These are phyloP conservation scores for Tribolium freemani DNA, from an alignment of 2,888 invertebrate species.

Conservation along the genomic window DNA sequence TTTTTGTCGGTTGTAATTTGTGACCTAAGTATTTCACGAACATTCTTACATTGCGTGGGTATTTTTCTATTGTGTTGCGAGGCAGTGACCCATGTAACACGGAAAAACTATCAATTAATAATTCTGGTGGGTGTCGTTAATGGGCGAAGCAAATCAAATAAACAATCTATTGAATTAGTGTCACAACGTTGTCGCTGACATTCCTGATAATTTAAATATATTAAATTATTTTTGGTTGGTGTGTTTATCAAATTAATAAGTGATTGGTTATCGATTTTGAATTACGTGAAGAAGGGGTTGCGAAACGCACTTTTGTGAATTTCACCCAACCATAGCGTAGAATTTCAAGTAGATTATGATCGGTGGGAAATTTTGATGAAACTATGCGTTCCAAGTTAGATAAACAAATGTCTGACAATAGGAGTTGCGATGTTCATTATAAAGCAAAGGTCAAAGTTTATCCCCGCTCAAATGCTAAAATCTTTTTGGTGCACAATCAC, in stretches of 20 bases:
- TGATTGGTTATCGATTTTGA: not conserved
- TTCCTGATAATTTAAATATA: not conserved
- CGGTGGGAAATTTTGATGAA: not conserved
- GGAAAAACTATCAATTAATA: not conserved
- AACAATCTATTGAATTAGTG: not conserved
- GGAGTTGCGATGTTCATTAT: conserved; percentile 12
- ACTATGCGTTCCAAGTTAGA: conserved; percentile 7
- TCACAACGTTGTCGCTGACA: too few species aligned
- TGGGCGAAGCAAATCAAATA: not conserved
- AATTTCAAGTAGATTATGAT: too few species aligned
- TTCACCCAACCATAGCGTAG: not conserved
- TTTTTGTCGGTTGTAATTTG: not conserved
- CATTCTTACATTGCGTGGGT: not conserved
- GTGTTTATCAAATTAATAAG: not conserved
- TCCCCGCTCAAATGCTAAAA: too few species aligned
- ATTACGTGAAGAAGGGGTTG: not conserved
- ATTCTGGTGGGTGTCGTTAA: not conserved
- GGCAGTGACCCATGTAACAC: not conserved
- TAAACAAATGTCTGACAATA: conserved; percentile 16
- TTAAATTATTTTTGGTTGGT: not conserved
- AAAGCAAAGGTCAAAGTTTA: conserved; percentile 13
- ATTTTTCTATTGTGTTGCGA: not conserved
- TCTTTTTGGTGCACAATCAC: not conserved
- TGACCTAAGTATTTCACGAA: not conserved
- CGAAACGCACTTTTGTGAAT: not conserved